Evolutionary conservation across 1,140 invertebrate species (phyloP).

Genomic region (Antheraea pernyi): DNA sequence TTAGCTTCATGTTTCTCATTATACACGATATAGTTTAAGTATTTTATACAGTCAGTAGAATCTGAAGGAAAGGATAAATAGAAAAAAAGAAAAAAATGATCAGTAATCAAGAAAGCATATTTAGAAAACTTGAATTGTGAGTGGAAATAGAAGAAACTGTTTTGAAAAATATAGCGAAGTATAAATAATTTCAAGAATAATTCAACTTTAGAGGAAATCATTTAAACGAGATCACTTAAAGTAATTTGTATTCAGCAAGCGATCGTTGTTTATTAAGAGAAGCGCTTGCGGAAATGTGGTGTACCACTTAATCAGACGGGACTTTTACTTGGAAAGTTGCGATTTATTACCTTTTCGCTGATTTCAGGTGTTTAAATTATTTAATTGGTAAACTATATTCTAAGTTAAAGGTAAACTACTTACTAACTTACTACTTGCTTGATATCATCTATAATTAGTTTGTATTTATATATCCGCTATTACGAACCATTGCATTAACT

Average conservation of each 20-base stretch:
- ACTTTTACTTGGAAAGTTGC: conserved; percentile 9
- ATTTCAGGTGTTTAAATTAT: not conserved
- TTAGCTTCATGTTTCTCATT: conserved; percentile 8
- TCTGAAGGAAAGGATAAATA: too few relatives aligned
- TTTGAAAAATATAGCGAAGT: not conserved
- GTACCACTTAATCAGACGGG: not conserved
- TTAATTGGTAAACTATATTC: not conserved
- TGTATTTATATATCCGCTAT: too few relatives aligned
- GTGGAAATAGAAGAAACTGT: too few relatives aligned
- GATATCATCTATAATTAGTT: too few relatives aligned
- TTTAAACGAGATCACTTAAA: not conserved
- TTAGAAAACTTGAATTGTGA: too few relatives aligned
- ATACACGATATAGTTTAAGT: not conserved
- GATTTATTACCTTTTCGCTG: not conserved
- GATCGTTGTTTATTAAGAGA: not conserved
- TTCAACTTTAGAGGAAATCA: not conserved
- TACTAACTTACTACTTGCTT: too few relatives aligned
- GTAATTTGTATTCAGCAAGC: conserved; percentile 10
- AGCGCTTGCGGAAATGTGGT: not conserved
- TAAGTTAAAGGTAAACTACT: too few relatives aligned
- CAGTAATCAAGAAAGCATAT: too few relatives aligned
- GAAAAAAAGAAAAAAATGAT: too few relatives aligned
- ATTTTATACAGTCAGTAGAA: not conserved
- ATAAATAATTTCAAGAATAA: not conserved
- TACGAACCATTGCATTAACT: too few relatives aligned